A percentile compares a stretch with the other conserved stretches of the same genome.
Evolutionary conservation across 1,140 invertebrate species (phyloP).

Genomic region (Aphelenchoides besseyi): DNA sequence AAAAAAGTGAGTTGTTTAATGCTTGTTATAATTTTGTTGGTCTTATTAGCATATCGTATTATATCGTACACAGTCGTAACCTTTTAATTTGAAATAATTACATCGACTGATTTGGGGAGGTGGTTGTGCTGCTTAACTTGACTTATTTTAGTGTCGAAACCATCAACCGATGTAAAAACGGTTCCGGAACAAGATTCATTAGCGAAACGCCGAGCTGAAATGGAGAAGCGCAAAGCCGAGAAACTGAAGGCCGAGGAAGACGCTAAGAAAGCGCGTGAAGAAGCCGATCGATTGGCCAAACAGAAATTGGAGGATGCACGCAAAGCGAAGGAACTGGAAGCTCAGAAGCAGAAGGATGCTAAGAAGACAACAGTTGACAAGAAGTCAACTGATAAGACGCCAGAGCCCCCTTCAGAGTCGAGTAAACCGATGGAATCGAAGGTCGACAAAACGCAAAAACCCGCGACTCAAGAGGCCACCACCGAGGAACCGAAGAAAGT

Average conservation of each 20-base stretch:
- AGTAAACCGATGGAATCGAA: background rate
- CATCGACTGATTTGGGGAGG: too few relatives aligned
- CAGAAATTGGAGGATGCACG: background rate
- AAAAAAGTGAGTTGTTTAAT: too few relatives aligned
- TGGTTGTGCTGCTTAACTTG: too few relatives aligned
- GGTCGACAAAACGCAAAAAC: background rate
- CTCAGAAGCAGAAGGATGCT: background rate
- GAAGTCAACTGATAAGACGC: background rate
- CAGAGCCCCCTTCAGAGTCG: background rate
- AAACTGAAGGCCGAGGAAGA: background rate
- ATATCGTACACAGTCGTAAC: too few relatives aligned
- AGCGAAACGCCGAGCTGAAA: background rate
- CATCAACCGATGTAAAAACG: background rate
- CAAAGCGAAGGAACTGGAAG: background rate
- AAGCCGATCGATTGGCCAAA: background rate
- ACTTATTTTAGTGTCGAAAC: too few relatives aligned
- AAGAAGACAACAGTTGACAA: background rate
- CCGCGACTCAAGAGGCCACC: background rate
- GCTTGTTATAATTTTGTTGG: too few relatives aligned
- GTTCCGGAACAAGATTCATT: background rate
- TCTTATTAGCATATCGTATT: too few relatives aligned
- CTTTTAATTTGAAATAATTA: too few relatives aligned
- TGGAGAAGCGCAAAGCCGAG: constrained; percentile 1
- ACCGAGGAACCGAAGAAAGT: background rate
- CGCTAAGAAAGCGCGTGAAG: background rate